Base-by-base conservation (phyloP, 2,797 vertebrate genomes). In the Gastrophryne carolinensis region DNA sequence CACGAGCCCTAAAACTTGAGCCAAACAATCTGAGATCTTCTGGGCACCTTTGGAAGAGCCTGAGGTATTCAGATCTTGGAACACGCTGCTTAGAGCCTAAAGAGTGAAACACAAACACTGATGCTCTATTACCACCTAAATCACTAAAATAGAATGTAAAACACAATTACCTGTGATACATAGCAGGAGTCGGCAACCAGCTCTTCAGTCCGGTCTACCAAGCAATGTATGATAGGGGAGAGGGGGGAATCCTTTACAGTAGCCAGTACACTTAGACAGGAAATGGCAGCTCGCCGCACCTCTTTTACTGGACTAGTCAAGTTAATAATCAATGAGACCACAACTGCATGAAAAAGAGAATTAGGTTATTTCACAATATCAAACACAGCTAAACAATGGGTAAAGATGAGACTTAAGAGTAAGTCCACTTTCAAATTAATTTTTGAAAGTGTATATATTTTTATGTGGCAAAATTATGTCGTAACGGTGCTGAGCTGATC, bases 101-200 rank as follows among this genome's bases (percentile, higher is more conserved):
- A 47, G 62, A 8, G 62, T 65, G 26, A 69, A 73, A 61, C 84
- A 67, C 82, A 19, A 7, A 15, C 79, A 78, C 39, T 10, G 21
- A 41, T 30, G 9, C 30, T 9, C n/a, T n/a, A n/a, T n/a, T n/a
- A n/a, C n/a, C n/a, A n/a, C n/a, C n/a, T n/a, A n/a, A n/a, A n/a
- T n/a, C n/a, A n/a, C n/a, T n/a, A n/a, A n/a, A n/a, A n/a, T n/a
- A n/a, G n/a, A n/a, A n/a, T n/a, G n/a, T n/a, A n/a, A n/a, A n/a
- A n/a, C n/a, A 27, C 3, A 23, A 32, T 81, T 88, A 98, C 96
- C 90, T 93, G 92, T 79, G 82, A 83, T 72, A 97, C 58, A 11
- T 95, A 96, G 0, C 86, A 73, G 6, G 90, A 85, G 79, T 98
- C 97, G 5, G 96, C 92, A 3, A 92, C 21, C 62, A 98, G 88